phyloP scores from a whole-genome alignment of 2,797 vertebrate genomes.

The Pseudochirops cupreus region DNA sequence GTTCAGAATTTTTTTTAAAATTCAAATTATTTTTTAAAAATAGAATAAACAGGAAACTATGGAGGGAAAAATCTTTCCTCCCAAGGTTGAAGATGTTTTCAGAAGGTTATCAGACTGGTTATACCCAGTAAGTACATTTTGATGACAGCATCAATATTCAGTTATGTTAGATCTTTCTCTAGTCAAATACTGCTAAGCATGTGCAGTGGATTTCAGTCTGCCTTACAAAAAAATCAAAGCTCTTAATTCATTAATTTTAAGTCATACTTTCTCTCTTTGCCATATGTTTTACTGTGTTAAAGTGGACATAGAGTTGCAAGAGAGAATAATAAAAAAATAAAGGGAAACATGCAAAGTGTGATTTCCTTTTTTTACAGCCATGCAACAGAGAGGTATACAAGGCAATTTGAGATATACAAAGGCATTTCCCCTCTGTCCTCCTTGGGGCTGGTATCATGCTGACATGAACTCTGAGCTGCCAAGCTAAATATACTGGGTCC shows the following conservation, averaged over 20 bases:
- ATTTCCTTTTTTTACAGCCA: slow-evolving; percentile 57
- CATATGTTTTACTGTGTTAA: slow-evolving; percentile 7
- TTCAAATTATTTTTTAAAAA: background rate
- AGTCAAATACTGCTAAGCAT: background rate
- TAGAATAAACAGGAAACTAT: background rate
- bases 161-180: slow-evolving; percentile 13
- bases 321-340: slow-evolving; percentile 45
- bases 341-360: background rate
- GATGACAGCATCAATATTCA: slow-evolving; percentile 42
- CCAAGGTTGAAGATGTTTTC: background rate
- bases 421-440: slow-evolving; percentile 67
- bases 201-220: background rate
- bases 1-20: background rate
- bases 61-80: background rate
- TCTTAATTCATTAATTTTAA: background rate
- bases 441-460: slow-evolving; percentile 66
- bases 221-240: slow-evolving; percentile 51
- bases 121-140: slow-evolving; percentile 10
- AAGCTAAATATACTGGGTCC: slow-evolving; percentile 68
- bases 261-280: slow-evolving; percentile 7
- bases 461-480: slow-evolving; percentile 61
- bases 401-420: background rate
- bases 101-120: background rate
- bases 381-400: slow-evolving; percentile 41
- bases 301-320: background rate